Base-by-base conservation (phyloP, 2,797 vertebrate genomes). In the Odontamblyopus lacepedii region DNA sequence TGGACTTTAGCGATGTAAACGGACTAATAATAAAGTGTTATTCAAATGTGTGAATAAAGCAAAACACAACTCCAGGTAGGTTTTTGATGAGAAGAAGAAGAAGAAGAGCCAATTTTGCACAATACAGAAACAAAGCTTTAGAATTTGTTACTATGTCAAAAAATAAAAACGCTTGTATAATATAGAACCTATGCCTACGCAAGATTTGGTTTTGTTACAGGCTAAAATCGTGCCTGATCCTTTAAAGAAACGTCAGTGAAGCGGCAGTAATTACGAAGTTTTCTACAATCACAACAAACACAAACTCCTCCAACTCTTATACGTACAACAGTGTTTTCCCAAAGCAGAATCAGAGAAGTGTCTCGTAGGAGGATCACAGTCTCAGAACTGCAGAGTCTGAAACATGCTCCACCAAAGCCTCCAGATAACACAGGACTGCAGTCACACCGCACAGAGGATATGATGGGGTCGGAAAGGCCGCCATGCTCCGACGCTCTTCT, bases 361-460 rank as follows among this genome's bases (percentile, higher is more conserved):
- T 59, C n/a, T 38, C 19, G 41, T 65, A 65, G 63, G 41, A 65
- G 63, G 63, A 65, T 65, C 63, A 65, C 23, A 50, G 63, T 4
- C 38, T 8, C 63, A 65, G 44, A 7, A 73, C 64, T 67, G 63
- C 53, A 1, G 55, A n/a, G 65, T 80, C 44, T 48, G 44, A 48
- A 48, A 48, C 44, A 48, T 4, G 13, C 44, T 48, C 2, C 51
- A 41, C 27, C 13, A 41, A 63, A 70, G 55, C 70, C 1, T 23
- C 53, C 62, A 35, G 67, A 75, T 23, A 78, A 85, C 69, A 68
- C 48, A 18, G 51, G 4, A 15, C 44, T 5, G 44, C 2, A 48
- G 44, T 48, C 44, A 16, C 44, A 48, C 1, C 3, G 5, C 51
- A n/a, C 5, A 19, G 18, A 19, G 1, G 18, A 53, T 2, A n/a